A percentile compares a stretch with the other conserved stretches of the same genome.
phyloP scores from a whole-genome alignment of 2,113 vertebrate species.

The Cyphomyrus plagiostoma region DNA sequence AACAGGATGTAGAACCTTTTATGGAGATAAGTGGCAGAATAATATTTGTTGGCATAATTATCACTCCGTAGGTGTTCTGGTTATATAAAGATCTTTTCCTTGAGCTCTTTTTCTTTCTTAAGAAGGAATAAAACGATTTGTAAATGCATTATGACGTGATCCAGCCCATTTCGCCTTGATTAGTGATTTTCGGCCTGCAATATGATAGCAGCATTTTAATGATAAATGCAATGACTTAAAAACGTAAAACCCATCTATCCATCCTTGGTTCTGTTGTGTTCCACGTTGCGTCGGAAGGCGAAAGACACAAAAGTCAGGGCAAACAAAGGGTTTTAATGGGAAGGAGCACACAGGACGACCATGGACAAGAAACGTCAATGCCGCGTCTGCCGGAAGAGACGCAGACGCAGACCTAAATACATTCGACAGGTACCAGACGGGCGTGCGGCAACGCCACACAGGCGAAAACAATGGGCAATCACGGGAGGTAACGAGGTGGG shows the following conservation, averaged over 20 bases:
- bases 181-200: not conserved
- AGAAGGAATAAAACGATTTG: not conserved
- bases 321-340: too few species aligned
- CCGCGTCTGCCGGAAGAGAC: too few species aligned
- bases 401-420: too few species aligned
- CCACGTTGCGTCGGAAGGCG: too few species aligned
- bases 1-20: not conserved
- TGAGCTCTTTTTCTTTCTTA: not conserved
- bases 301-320: too few species aligned
- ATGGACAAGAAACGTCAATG: too few species aligned
- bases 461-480: too few species aligned
- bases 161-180: not conserved
- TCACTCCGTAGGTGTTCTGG: constrained; percentile 1
- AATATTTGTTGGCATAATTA: not conserved
- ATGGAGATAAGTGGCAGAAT: not conserved
- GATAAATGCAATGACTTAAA: not conserved
- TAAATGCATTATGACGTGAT: not conserved
- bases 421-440: too few species aligned
- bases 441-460: too few species aligned
- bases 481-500: too few species aligned
- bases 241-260: not conserved
- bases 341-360: too few species aligned
- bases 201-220: not conserved
- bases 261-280: not conserved
- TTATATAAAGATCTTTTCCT: not conserved